A percentile compares a stretch with the other conserved stretches of the same genome.
phyloP scores from a whole-genome alignment of 2,797 vertebrate genomes.

The Sebastes nivosus region DNA sequence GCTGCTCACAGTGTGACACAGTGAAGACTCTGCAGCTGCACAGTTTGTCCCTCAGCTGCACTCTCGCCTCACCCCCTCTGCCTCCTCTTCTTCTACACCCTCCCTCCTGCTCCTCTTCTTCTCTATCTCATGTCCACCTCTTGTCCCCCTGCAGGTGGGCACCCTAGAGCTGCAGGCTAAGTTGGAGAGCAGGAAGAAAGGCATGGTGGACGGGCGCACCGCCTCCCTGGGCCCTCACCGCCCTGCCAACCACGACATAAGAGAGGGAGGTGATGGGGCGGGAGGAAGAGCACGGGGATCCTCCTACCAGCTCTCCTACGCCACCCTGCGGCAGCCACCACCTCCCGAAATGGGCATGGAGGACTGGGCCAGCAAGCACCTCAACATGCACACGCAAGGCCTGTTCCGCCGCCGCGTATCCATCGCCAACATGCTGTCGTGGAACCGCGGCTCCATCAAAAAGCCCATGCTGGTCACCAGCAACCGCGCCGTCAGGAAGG shows the following conservation, averaged over 20 bases:
- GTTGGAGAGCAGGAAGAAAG: conserved; percentile 79
- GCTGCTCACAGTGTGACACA: conserved; percentile 22
- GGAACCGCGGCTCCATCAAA: conserved; percentile 91
- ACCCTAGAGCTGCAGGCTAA: conserved; percentile 81
- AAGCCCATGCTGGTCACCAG: conserved; percentile 94
- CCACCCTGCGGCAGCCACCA: conserved; percentile 84
- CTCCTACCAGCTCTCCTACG: conserved; percentile 83
- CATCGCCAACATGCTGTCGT: conserved; percentile 93
- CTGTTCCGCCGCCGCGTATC: conserved; percentile 91
- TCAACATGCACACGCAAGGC: conserved; percentile 93
- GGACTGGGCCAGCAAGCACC: conserved; percentile 93
- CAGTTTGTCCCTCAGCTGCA: conserved; percentile 29
- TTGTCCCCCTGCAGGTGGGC: conserved; percentile 73
- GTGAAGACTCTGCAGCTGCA: conserved; percentile 36
- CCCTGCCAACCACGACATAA: conserved; percentile 50
- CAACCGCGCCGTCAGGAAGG: conserved; percentile 87
- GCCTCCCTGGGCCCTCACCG: conserved; percentile 78
- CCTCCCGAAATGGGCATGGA: conserved; percentile 86
- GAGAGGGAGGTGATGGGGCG: conserved; percentile 60
- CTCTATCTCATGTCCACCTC: conserved; percentile 26
- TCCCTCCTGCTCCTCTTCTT: neutral
- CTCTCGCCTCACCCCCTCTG: neutral
- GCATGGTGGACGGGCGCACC: conserved; percentile 72
- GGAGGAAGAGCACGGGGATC: conserved; percentile 63
- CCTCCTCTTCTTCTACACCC: neutral